Conservation (phyloP, 2,797 vertebrate species). For the Myripristis jacobus region DNA sequence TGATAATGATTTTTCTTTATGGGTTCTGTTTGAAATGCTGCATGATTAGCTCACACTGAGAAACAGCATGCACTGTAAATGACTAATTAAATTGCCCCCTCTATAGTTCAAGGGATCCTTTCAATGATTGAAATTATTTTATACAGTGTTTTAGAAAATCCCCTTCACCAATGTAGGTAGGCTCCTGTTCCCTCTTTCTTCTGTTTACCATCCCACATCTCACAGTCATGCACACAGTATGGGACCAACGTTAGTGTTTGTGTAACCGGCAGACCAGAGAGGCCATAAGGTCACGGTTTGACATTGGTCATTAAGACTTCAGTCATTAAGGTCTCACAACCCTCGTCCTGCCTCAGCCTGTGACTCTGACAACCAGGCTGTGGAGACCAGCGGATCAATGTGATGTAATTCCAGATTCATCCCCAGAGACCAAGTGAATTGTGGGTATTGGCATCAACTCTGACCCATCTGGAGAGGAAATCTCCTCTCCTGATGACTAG, state of each 20-base stretch:
- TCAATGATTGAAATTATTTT: constrained; percentile 31
- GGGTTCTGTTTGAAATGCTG: constrained; percentile 60
- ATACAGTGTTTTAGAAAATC: constrained; percentile 6
- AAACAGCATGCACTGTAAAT: constrained; percentile 48
- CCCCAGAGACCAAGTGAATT: constrained; percentile 48
- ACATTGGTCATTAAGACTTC: constrained; percentile 60
- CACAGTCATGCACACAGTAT: constrained; percentile 9
- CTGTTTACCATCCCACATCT: neutral
- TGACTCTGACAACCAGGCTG: constrained; percentile 34
- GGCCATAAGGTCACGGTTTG: constrained; percentile 47
- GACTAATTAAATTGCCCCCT: constrained; percentile 53
- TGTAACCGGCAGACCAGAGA: constrained; percentile 1
- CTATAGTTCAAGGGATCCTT: constrained; percentile 35
- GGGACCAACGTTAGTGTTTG: constrained; percentile 4
- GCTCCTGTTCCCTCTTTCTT: neutral
- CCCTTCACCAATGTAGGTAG: constrained; percentile 24
- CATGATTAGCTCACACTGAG: constrained; percentile 55
- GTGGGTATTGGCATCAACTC: constrained; percentile 51
- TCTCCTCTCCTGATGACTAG: constrained; percentile 28
- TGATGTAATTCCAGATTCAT: constrained; percentile 55
- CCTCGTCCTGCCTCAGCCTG: constrained; percentile 4
- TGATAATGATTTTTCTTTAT: constrained; percentile 50
- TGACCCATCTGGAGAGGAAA: constrained; percentile 66
- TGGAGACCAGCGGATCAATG: constrained; percentile 68
- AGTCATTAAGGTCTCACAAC: constrained; percentile 46